These are phyloP conservation scores for Epinotia bilunana DNA, from an alignment of 2,888 invertebrate genomes.

Conservation along the genomic window DNA sequence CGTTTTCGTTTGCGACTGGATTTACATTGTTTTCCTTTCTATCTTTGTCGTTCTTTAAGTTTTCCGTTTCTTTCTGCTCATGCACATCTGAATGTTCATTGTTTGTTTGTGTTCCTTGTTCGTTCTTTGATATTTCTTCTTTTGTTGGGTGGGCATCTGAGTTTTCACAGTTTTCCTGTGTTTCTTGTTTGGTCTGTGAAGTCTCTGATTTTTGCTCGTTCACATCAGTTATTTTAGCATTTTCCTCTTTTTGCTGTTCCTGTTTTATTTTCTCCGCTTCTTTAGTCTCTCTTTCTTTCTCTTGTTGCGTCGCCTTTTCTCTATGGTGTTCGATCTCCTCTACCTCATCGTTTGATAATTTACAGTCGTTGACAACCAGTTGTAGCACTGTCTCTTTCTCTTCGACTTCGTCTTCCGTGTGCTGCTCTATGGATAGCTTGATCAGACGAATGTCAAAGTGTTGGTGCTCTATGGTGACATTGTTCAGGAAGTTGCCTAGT, in stretches of 20 bases:
- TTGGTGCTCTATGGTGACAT: slow-evolving; percentile 22
- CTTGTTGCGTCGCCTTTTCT: slow-evolving; percentile 11
- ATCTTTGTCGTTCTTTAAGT: too few relatives aligned
- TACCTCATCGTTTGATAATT: slow-evolving; percentile 15
- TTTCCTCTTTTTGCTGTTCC: background rate
- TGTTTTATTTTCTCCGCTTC: slow-evolving; percentile 4
- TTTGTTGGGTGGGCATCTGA: background rate
- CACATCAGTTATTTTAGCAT: background rate
- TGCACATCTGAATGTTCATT: background rate
- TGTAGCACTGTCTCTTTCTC: slow-evolving; percentile 37
- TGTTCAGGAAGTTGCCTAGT: slow-evolving; percentile 9
- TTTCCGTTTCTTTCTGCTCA: background rate
- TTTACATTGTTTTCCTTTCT: too few relatives aligned
- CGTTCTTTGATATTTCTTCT: background rate
- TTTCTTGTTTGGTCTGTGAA: background rate
- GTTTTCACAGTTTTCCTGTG: background rate
- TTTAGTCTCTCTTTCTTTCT: background rate
- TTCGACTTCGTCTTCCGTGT: slow-evolving; percentile 25
- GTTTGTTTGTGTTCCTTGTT: background rate
- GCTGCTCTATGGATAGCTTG: slow-evolving; percentile 35
- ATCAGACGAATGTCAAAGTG: slow-evolving; percentile 34
- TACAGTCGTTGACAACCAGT: slow-evolving; percentile 37
- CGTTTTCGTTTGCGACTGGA: too few relatives aligned
- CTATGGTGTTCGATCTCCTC: slow-evolving; percentile 30
- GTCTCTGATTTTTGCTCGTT: background rate